A percentile compares a stretch with the other conserved stretches of the same genome.
Evolutionary conservation across 2,888 invertebrate genomes (phyloP).

Genomic region (Athalia circularis): DNA sequence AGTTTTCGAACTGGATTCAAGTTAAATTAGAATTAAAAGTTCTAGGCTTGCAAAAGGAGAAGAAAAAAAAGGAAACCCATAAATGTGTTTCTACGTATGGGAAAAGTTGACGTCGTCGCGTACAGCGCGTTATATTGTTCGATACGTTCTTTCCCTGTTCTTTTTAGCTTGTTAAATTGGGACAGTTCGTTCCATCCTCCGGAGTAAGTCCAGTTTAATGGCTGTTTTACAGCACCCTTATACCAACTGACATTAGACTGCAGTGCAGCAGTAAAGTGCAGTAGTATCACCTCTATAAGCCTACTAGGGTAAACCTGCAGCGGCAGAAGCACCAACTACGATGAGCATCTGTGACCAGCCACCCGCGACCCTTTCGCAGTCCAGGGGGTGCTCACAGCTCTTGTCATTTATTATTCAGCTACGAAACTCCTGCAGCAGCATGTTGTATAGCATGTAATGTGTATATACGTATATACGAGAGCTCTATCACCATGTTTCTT

Average conservation of each 20-base stretch:
- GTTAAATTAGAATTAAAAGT: too few relatives aligned
- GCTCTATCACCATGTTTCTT: too few relatives aligned
- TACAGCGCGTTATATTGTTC: too few relatives aligned
- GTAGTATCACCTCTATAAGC: conserved; percentile 54
- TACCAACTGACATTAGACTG: conserved; percentile 49
- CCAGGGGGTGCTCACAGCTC: conserved; percentile 52
- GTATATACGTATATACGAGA: too few relatives aligned
- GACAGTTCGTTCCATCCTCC: background rate
- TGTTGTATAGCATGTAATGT: background rate
- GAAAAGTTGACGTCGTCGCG: too few relatives aligned
- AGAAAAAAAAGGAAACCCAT: too few relatives aligned
- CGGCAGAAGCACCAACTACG: background rate
- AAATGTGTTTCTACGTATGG: too few relatives aligned
- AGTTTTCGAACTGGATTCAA: too few relatives aligned
- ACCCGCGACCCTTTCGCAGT: conserved; percentile 58
- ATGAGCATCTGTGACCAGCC: conserved; percentile 64
- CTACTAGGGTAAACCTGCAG: conserved; percentile 47
- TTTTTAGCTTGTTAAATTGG: too few relatives aligned
- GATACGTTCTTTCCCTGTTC: too few relatives aligned
- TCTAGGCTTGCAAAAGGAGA: too few relatives aligned
- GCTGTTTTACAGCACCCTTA: conserved; percentile 8
- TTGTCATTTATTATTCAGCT: conserved; percentile 61
- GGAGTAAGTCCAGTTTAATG: background rate
- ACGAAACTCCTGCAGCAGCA: background rate
- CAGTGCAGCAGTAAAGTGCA: conserved; percentile 66